Conservation (phyloP, 2,797 vertebrate species). For the Crenuchus spilurus region DNA sequence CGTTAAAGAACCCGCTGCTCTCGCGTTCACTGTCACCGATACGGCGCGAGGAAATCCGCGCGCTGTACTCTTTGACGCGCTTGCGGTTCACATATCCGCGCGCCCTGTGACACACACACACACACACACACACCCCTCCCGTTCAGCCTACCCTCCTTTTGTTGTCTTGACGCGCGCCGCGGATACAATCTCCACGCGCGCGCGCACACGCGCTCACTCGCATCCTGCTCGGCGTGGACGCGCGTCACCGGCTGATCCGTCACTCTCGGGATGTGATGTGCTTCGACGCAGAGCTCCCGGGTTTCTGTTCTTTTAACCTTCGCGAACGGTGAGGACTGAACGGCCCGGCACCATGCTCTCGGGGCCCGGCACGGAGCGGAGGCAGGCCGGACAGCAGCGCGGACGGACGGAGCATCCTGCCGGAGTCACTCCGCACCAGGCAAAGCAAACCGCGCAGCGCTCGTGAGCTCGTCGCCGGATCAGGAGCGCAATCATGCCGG, state of each 20-base stretch:
- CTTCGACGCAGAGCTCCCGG: neutral
- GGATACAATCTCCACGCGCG: constrained; percentile 30
- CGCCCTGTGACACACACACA: constrained; percentile 18
- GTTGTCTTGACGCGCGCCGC: constrained; percentile 11
- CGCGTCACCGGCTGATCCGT: constrained; percentile 37
- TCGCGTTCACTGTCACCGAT: constrained; percentile 17
- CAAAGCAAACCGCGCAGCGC: constrained; percentile 24
- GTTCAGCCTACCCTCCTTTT: neutral
- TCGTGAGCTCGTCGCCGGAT: constrained; percentile 23
- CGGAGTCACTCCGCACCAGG: constrained; percentile 34
- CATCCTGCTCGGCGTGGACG: constrained; percentile 3
- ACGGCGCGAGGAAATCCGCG: constrained; percentile 6
- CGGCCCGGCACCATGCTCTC: neutral
- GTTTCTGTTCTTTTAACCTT: neutral
- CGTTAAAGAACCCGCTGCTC: neutral
- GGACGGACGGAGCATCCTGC: constrained; percentile 27
- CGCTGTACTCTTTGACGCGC: constrained; percentile 35
- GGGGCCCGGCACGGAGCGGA: neutral
- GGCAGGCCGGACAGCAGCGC: constrained; percentile 5
- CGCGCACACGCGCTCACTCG: neutral
- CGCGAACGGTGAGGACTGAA: constrained; percentile 13
- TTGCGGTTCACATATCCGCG: constrained; percentile 29
- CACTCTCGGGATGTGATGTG: constrained; percentile 23
- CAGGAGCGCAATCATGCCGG: constrained; percentile 62
- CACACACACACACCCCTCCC: neutral